A percentile compares a stretch with the other conserved stretches of the same genome.
Conservation (phyloP, 2,113 vertebrate genomes). For the Phrynosoma blainvillii region DNA sequence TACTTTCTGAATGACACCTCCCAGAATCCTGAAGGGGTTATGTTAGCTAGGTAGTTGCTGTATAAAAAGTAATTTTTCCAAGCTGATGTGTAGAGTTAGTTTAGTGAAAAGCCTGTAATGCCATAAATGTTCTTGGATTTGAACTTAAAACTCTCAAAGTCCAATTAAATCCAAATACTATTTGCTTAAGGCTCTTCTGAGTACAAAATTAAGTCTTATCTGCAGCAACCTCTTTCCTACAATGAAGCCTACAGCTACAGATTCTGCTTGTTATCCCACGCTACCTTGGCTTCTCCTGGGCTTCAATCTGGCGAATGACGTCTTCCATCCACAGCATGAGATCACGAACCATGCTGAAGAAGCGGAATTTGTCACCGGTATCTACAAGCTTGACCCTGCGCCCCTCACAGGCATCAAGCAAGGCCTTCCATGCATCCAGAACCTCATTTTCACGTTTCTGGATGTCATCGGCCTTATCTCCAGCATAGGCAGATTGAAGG, state of each 20-base stretch:
- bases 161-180: neutral
- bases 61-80: neutral
- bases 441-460: slow-evolving; percentile 93
- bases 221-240: neutral
- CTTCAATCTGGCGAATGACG: slow-evolving; percentile 94
- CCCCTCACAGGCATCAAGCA: slow-evolving; percentile 90
- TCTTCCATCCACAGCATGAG: slow-evolving; percentile 99
- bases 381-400: slow-evolving; percentile 88
- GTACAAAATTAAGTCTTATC: too few relatives aligned
- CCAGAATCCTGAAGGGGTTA: too few relatives aligned
- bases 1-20: neutral
- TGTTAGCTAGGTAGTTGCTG: too few relatives aligned
- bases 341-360: slow-evolving; percentile 96
- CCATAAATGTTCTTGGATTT: neutral
- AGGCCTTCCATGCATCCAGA: slow-evolving; percentile 89
- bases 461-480: slow-evolving; percentile 98
- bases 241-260: neutral
- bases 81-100: too few relatives aligned
- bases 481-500: slow-evolving; percentile 95
- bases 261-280: neutral
- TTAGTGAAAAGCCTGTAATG: neutral
- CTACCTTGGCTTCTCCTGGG: slow-evolving; percentile 96
- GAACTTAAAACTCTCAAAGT: neutral
- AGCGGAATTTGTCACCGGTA: slow-evolving; percentile 96
- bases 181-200: neutral